Conservation (phyloP, 2,113 vertebrate species). For the Menura novaehollandiae region DNA sequence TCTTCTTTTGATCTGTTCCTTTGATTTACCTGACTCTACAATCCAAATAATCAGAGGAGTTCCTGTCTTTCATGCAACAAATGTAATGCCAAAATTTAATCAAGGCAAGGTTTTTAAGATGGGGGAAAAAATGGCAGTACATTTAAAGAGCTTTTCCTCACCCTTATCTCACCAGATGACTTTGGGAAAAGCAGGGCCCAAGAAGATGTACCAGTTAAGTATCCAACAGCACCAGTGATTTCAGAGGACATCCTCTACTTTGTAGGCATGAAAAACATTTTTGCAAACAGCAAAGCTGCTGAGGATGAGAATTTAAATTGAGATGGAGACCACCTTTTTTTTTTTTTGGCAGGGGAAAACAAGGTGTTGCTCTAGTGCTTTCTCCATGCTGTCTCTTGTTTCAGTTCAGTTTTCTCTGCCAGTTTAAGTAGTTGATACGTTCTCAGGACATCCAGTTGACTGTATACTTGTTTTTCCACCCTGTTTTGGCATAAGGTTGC, state of each 20-base stretch:
- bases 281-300: not conserved
- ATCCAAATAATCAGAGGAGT: conserved; percentile 58
- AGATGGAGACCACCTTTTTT: not conserved
- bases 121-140: not conserved
- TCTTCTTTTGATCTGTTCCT: conserved; percentile 61
- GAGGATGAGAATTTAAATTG: not conserved
- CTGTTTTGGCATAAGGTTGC: conserved; percentile 21
- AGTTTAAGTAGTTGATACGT: not conserved
- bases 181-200: not conserved
- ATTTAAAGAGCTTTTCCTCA: conserved; percentile 5
- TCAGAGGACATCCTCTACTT: not conserved
- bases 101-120: conserved; percentile 46
- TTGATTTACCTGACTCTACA: conserved; percentile 62
- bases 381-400: not conserved
- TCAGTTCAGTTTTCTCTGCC: not conserved
- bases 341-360: not conserved
- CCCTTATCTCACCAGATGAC: not conserved
- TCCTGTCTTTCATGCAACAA: conserved; percentile 61
- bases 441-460: not conserved
- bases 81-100: conserved; percentile 58
- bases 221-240: not conserved
- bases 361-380: not conserved
- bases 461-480: conserved; percentile 27
- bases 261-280: not conserved
- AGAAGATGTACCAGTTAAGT: not conserved